A percentile compares a stretch with the other conserved stretches of the same genome.
Conservation (phyloP, 35 echinoderm and acorn worm genomes). For the Apostichopus japonicus region DNA sequence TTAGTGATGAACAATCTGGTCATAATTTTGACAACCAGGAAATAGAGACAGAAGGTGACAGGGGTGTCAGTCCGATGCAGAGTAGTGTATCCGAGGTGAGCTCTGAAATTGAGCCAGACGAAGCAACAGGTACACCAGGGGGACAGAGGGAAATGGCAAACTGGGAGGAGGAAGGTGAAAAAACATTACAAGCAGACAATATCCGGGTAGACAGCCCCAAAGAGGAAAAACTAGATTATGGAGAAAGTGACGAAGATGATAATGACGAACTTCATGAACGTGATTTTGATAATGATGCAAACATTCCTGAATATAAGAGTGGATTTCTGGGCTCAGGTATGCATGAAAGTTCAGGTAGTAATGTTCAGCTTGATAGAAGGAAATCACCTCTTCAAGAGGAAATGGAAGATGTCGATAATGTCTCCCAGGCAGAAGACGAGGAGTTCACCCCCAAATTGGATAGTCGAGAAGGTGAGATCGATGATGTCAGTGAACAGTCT, state of each 20-base stretch:
- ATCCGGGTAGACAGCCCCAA: conserved; percentile 9
- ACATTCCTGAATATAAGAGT: conserved; percentile 8
- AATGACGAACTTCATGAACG: background rate
- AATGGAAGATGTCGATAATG: conserved; percentile 5
- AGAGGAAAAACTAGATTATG: conserved; percentile 65
- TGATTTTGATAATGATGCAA: background rate
- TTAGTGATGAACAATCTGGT: background rate
- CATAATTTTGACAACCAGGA: background rate
- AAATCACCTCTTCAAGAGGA: background rate
- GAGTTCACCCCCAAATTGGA: background rate
- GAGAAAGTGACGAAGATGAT: conserved; percentile 37
- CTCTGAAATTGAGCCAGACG: conserved; percentile 15
- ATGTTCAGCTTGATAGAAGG: conserved; percentile 27
- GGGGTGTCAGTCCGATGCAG: background rate
- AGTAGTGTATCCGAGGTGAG: conserved; percentile 54
- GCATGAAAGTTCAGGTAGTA: background rate
- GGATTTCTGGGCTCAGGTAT: background rate
- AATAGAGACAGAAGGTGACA: background rate
- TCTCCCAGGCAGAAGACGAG: conserved; percentile 31
- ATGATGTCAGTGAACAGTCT: conserved; percentile 53
- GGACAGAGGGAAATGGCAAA: background rate
- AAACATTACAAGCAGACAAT: background rate
- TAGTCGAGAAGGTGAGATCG: conserved; percentile 31
- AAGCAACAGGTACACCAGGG: background rate
- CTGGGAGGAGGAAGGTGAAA: background rate